phyloP scores from a whole-genome alignment of 2,888 invertebrate genomes.

The Acrobasis consociella region DNA sequence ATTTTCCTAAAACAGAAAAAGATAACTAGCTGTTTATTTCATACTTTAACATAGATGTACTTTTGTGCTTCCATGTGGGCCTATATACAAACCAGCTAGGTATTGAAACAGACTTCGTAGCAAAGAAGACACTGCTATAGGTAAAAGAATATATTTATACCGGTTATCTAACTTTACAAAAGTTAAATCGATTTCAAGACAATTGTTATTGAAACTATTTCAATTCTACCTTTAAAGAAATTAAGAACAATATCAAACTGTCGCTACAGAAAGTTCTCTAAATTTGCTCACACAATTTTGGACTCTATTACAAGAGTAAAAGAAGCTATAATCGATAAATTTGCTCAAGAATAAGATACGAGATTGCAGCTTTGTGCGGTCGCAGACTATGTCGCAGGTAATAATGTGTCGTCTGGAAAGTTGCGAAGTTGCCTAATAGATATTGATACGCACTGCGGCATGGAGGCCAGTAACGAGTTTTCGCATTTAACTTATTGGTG shows the following conservation, averaged over 20 bases:
- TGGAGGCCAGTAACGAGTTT: neutral
- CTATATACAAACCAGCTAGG: too few relatives aligned
- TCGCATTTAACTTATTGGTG: neutral
- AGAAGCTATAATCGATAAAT: slow-evolving; percentile 22
- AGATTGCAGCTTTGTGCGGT: slow-evolving; percentile 9
- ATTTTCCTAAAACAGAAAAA: too few relatives aligned
- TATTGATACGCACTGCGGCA: slow-evolving; percentile 29
- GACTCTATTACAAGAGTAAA: neutral
- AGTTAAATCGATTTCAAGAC: neutral
- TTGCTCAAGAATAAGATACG: slow-evolving; percentile 19
- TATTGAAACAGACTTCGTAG: too few relatives aligned
- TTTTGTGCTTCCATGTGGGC: too few relatives aligned
- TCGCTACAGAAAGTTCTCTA: neutral
- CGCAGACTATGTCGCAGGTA: slow-evolving; percentile 27
- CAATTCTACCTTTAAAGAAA: neutral
- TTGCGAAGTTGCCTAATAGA: slow-evolving; percentile 33
- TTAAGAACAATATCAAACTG: slow-evolving; percentile 11
- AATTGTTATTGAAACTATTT: neutral
- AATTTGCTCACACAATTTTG: neutral
- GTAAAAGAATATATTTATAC: too few relatives aligned
- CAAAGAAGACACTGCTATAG: too few relatives aligned
- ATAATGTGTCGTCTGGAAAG: slow-evolving; percentile 35
- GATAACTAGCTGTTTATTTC: neutral
- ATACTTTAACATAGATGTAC: neutral
- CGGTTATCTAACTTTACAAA: too few relatives aligned